These are phyloP conservation scores for Columba janthina DNA, from an alignment of 2,113 vertebrate species.

Conservation along the genomic window DNA sequence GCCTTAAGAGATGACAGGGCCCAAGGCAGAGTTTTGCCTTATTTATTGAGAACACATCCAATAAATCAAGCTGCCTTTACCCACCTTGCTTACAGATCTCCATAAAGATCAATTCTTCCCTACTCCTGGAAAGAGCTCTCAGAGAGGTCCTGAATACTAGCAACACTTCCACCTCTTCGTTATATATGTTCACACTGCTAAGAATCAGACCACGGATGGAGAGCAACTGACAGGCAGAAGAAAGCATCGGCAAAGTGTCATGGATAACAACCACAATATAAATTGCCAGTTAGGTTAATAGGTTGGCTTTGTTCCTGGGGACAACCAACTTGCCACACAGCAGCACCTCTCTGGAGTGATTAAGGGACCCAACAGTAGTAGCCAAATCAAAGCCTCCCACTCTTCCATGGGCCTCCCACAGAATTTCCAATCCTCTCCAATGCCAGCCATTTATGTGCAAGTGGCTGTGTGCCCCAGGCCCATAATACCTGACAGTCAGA, in stretches of 20 bases:
- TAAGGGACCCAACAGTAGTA: neutral
- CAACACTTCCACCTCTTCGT: neutral
- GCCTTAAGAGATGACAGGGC: neutral
- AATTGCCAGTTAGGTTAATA: neutral
- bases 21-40: neutral
- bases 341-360: neutral
- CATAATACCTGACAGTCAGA: neutral
- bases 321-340: neutral
- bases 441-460: neutral
- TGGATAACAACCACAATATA: neutral
- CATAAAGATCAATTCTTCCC: neutral
- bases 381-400: neutral
- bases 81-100: neutral
- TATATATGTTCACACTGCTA: neutral
- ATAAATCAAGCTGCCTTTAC: neutral
- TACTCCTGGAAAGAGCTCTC: neutral
- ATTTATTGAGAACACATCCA: neutral
- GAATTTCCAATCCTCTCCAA: neutral
- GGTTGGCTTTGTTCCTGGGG: neutral
- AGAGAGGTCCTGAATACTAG: neutral
- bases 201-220: neutral
- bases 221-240: neutral
- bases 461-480: neutral
- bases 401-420: neutral
- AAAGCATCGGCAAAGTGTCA: neutral